Conservation (phyloP, 2,113 vertebrate genomes). For the Pardalotus punctatus region DNA sequence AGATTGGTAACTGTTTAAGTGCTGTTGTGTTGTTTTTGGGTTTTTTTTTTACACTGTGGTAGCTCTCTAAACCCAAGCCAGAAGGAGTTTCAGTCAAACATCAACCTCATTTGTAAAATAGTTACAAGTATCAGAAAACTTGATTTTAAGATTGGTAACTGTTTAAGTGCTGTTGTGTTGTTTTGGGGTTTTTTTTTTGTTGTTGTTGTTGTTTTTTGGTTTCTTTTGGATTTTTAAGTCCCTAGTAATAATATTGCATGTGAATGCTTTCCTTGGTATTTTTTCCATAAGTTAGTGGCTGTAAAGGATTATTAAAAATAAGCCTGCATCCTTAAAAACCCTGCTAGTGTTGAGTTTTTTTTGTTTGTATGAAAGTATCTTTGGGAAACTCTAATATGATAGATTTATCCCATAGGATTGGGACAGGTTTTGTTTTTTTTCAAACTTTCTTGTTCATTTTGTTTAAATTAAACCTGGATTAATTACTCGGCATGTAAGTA, state of each 20-base stretch:
- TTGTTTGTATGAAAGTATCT: not conserved
- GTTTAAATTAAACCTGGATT: not conserved
- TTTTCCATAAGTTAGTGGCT: not conserved
- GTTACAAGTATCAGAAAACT: not conserved
- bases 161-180: not conserved
- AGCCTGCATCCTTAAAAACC: not conserved
- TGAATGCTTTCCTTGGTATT: not conserved
- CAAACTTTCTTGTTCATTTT: not conserved
- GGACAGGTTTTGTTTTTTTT: not conserved
- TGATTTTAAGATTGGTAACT: not conserved
- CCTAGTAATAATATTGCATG: not conserved
- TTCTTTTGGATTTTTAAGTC: not conserved
- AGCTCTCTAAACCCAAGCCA: not conserved
- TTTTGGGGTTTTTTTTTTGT: not conserved
- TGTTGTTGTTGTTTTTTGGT: not conserved
- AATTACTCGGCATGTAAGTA: not conserved
- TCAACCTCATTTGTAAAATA: not conserved
- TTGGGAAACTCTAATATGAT: not conserved
- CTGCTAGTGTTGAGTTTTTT: not conserved
- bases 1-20: not conserved
- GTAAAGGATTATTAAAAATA: not conserved
- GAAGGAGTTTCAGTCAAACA: not conserved
- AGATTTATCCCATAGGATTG: not conserved
- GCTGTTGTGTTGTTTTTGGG: rapidly evolving
- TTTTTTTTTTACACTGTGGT: not conserved